Base-by-base conservation (phyloP, 64 coral and sea anemone genomes). In the Platygyra sinensis region DNA sequence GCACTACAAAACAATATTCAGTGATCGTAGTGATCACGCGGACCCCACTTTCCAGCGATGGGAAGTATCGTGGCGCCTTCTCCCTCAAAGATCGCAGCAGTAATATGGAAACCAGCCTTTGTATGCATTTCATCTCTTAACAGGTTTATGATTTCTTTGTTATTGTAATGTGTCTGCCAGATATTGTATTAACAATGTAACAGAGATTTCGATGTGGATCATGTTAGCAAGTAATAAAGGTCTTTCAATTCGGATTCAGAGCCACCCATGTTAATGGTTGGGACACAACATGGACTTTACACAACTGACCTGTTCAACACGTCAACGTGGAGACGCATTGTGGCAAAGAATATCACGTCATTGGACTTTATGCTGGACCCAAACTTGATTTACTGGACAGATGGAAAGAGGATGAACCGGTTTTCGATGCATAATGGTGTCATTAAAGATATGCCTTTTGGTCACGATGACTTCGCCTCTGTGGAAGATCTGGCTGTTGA, bases 211-310 rank as follows among this genome's bases (percentile, higher is more conserved):
- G 42, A 7, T 46, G 5, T 46, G 4, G 42, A 46, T 46, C 42
- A 46, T 46, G 42, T 46, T 46, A 5, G 42, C 42, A 46, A 46
- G 42, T 46, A 46, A 46, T 46, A 0, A 46, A 46, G 42, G 4
- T 0, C 54, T 69, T 69, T n/a, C 25, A n/a, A n/a, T 69, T 69
- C 22, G 9, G 25, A 22, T 27, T 54, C 20, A 51, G 10, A 27
- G 22, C 49, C 42, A 79, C 76, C 76, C 20, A 79, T 54, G 76
- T 55, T 79, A 57, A 7, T 79, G 38, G 76, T 79, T 55, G 76
- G 51, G 22, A 55, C 50, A 55, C 17, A 79, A 28, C 24, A 79
- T 29, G 76, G 2, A 16, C 13, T 79, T 55, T 11, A 22, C 19
- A 78, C 42, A 78, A 14, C 6, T 13, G 76, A 55, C 24, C 49